Percentiles rank a stretch among this genome's conserved stretches.
Conservation (phyloP, 2,888 invertebrate genomes). For the Muschampia plurimacula region DNA sequence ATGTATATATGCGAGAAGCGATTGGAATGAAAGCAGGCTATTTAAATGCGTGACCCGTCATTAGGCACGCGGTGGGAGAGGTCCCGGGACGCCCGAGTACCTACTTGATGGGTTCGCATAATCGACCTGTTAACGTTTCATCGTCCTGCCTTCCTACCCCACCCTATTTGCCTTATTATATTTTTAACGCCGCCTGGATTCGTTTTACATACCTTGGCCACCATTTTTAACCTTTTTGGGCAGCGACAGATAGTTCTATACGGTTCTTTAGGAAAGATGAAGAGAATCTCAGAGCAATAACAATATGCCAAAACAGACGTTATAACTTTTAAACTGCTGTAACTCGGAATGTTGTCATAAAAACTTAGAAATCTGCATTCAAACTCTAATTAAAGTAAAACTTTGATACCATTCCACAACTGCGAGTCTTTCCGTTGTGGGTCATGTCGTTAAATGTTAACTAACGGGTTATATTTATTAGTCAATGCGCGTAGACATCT, state of each 20-base stretch:
- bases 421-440: slow-evolving; percentile 22
- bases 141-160: slow-evolving; percentile 47
- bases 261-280: slow-evolving; percentile 3
- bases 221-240: slow-evolving; percentile 3
- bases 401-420: slow-evolving; percentile 25
- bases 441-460: slow-evolving; percentile 5
- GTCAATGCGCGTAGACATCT: not conserved
- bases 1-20: slow-evolving; percentile 61
- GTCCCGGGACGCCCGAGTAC: slow-evolving; percentile 63
- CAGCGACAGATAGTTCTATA: slow-evolving; percentile 7
- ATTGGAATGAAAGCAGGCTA: slow-evolving; percentile 71
- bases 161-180: slow-evolving; percentile 39
- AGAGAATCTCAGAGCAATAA: slow-evolving; percentile 22
- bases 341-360: slow-evolving; percentile 34
- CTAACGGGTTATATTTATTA: not conserved
- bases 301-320: slow-evolving; percentile 30
- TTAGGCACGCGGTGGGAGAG: slow-evolving; percentile 67
- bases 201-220: slow-evolving; percentile 2
- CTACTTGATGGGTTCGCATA: slow-evolving; percentile 74
- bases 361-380: slow-evolving; percentile 34
- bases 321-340: slow-evolving; percentile 28
- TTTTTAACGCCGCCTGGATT: slow-evolving; percentile 32
- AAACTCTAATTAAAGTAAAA: slow-evolving; percentile 34
- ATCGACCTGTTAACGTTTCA: slow-evolving; percentile 79
- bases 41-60: slow-evolving; percentile 83